Evolutionary conservation across 2,888 invertebrate genomes (phyloP).

Genomic region (Euplagia quadripunctaria): DNA sequence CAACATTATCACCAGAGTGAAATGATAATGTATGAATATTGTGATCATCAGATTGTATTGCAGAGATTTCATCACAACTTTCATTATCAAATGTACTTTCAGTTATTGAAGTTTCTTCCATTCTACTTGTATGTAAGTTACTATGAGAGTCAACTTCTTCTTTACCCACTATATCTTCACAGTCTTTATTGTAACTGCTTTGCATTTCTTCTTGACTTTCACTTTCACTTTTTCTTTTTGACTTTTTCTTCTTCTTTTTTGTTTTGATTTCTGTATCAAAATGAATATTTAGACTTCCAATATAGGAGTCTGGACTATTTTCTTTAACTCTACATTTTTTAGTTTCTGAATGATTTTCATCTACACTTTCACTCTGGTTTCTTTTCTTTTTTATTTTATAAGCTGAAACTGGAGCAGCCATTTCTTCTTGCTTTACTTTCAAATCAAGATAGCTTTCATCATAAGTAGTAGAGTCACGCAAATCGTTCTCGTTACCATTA

Average conservation of each 20-base stretch:
- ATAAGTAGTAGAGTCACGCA: slow-evolving; percentile 31
- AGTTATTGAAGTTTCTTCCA: slow-evolving; percentile 12
- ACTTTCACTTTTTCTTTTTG: slow-evolving; percentile 44
- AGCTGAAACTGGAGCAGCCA: slow-evolving; percentile 14
- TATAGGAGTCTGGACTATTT: background rate
- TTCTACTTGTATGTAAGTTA: slow-evolving; percentile 11
- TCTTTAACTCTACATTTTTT: slow-evolving; percentile 23
- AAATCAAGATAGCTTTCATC: slow-evolving; percentile 62
- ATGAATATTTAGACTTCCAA: slow-evolving; percentile 16
- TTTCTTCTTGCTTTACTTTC: slow-evolving; percentile 64
- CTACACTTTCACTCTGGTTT: slow-evolving; percentile 26
- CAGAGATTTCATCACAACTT: slow-evolving; percentile 46
- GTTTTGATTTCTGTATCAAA: slow-evolving; percentile 33
- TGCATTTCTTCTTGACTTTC: slow-evolving; percentile 25
- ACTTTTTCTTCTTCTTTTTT: slow-evolving; percentile 56
- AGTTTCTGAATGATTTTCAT: slow-evolving; percentile 16
- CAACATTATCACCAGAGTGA: slow-evolving; percentile 16
- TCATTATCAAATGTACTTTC: slow-evolving; percentile 29
- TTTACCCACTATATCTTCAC: slow-evolving; percentile 17
- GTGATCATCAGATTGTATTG: slow-evolving; percentile 43
- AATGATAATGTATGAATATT: slow-evolving; percentile 33
- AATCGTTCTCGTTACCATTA: slow-evolving; percentile 35
- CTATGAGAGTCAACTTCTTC: slow-evolving; percentile 1
- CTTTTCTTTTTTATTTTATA: slow-evolving; percentile 39
- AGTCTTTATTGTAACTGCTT: slow-evolving; percentile 23